Evolutionary conservation across 1,140 invertebrate genomes (phyloP), one percentile per base, ranked within the genome.

Genomic region (Ostrea edulis): DNA sequence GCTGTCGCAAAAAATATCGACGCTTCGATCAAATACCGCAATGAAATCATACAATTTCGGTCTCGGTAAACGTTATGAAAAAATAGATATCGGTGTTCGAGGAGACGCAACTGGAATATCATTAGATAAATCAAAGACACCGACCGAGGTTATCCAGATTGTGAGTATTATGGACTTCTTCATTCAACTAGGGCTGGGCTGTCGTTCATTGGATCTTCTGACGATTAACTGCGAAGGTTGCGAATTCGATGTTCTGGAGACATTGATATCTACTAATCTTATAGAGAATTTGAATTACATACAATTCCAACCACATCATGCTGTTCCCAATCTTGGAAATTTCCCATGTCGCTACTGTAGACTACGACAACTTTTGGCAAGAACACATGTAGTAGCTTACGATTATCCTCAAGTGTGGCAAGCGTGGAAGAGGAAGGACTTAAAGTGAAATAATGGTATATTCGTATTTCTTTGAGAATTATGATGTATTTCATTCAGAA

Each of bases 151-250:
- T 53, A 58, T 84, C 8, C 20, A 58, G 7, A 84, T 22, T 7
- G 83, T 58, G 22, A 84, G 35, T 44, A 44, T 44, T 2, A 1
- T 58, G 17, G 11, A 58, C 14, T 84, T 84, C 53, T 58, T 84
- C 53, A 12, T 84, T 5, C 54, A 84, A 55, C 20, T 84, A 7
- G 83, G 83, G 1, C 25, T 84, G 17, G 83, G 83, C 0, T 84
- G 83, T 84, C 35, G 35, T 29, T 25, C 54, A 17, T 22, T 87
- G 12, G 82, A 87, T 17, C 82, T 87, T 1, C 7, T 87, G 29
- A 84, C 87, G 52, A 87, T 87, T 54, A 87, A 87, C 54, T 87
- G 87, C 68, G 87, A 87, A 35, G 87, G 87, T 22, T 87, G 87
- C 68, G 87, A 87, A 51, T 87, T 52, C 17, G 82, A 84, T 11